Evolutionary conservation across 2,797 vertebrate genomes (phyloP).

Genomic region (Odontamblyopus lacepedii): DNA sequence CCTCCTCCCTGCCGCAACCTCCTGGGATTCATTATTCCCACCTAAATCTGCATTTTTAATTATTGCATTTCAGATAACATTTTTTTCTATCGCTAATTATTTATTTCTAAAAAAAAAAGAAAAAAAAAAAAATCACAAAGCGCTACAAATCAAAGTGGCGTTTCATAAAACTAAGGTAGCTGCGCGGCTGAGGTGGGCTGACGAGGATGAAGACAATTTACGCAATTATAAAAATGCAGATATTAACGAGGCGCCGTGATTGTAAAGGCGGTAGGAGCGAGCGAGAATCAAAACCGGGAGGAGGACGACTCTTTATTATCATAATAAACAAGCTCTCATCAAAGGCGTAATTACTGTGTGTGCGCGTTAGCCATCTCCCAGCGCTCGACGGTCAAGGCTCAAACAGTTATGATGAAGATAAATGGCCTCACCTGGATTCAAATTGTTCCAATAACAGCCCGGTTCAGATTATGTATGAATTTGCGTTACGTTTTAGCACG

Average conservation of each 20-base stretch:
- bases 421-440: conserved; percentile 69
- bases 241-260: conserved; percentile 33
- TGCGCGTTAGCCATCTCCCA: conserved; percentile 88
- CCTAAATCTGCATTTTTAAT: conserved; percentile 84
- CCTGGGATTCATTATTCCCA: conserved; percentile 80
- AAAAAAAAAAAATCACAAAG: conserved; percentile 51
- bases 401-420: conserved; percentile 83
- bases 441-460: not conserved
- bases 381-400: conserved; percentile 84
- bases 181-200: conserved; percentile 39
- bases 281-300: conserved; percentile 51
- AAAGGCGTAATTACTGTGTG: conserved; percentile 93
- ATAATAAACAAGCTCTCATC: conserved; percentile 92
- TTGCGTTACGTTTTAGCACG: not conserved
- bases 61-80: conserved; percentile 76
- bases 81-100: conserved; percentile 60
- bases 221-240: conserved; percentile 34
- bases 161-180: conserved; percentile 42
- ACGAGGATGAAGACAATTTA: conserved; percentile 55
- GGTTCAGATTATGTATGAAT: not conserved
- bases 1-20: conserved; percentile 22
- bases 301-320: conserved; percentile 69
- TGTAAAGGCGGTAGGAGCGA: conserved; percentile 58
- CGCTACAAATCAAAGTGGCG: conserved; percentile 46
- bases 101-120: conserved; percentile 51